Percentiles rank a stretch among this genome's conserved stretches.
phyloP scores from a whole-genome alignment of 2,888 invertebrate genomes.

The Pseudeuparius sepicola region DNA sequence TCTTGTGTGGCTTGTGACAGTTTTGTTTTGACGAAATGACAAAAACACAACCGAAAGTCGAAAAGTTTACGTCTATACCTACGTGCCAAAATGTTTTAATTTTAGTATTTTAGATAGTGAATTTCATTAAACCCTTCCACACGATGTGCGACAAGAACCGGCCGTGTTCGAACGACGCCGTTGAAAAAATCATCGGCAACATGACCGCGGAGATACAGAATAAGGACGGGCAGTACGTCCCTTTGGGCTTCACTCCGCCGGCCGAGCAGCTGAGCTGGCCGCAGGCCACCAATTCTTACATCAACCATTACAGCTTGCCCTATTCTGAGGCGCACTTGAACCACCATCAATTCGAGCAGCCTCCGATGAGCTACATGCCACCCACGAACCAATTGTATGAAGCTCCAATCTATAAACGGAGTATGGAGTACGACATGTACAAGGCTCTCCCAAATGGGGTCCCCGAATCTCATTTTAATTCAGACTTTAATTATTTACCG shows the following conservation, averaged over 20 bases:
- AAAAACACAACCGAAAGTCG: too few species aligned
- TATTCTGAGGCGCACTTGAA: slow-evolving; percentile 22
- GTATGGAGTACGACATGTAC: slow-evolving; percentile 16
- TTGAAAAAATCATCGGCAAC: slow-evolving; percentile 50
- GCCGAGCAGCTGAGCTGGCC: slow-evolving; percentile 29
- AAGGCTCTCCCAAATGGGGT: slow-evolving; percentile 16
- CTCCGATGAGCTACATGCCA: slow-evolving; percentile 5
- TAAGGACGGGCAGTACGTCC: slow-evolving; percentile 47
- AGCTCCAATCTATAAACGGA: too few species aligned
- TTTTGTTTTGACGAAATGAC: too few species aligned
- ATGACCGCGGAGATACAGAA: slow-evolving; percentile 50
- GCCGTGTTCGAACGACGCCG: slow-evolving; percentile 32
- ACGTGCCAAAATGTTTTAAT: too few species aligned
- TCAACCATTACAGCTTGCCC: slow-evolving; percentile 28
- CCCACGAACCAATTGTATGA: slow-evolving; percentile 10
- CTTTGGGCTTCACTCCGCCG: slow-evolving; percentile 40
- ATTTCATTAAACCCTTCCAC: too few species aligned
- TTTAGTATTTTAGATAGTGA: too few species aligned
- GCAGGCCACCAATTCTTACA: slow-evolving; percentile 24
- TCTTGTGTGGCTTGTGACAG: too few species aligned
- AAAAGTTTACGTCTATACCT: too few species aligned
- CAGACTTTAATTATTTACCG: slow-evolving; percentile 20
- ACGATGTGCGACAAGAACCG: slow-evolving; percentile 34
- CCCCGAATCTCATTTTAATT: slow-evolving; percentile 23
- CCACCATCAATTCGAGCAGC: slow-evolving; percentile 14